phyloP scores from a whole-genome alignment of 1,140 invertebrate genomes.

The Venturia canescens region DNA sequence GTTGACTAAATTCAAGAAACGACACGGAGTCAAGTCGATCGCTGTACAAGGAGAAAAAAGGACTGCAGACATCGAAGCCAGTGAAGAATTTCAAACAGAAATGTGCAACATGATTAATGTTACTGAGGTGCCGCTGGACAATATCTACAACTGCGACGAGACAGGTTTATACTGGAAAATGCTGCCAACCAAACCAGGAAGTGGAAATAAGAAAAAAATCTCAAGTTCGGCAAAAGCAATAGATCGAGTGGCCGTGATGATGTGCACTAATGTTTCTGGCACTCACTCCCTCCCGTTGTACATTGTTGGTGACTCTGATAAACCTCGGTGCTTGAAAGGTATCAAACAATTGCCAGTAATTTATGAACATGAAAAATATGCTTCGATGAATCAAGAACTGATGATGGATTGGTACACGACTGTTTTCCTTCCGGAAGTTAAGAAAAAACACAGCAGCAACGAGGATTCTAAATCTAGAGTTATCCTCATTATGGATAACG shows the following conservation, averaged over 20 bases:
- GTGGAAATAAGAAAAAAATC: conserved; percentile 60
- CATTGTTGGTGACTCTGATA: conserved; percentile 43
- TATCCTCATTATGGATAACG: neutral
- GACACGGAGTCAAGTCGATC: conserved; percentile 62
- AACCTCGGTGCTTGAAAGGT: conserved; percentile 43
- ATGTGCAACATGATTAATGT: conserved; percentile 22
- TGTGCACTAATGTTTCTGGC: conserved; percentile 42
- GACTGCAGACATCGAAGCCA: conserved; percentile 41
- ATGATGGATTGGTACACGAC: conserved; percentile 49
- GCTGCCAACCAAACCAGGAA: conserved; percentile 63
- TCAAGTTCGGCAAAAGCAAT: conserved; percentile 14
- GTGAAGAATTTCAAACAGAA: conserved; percentile 39
- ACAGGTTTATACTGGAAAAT: conserved; percentile 70
- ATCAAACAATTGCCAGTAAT: conserved; percentile 26
- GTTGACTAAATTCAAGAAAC: conserved; percentile 63
- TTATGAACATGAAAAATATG: conserved; percentile 39
- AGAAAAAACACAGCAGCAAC: conserved; percentile 29
- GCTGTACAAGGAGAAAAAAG: conserved; percentile 49
- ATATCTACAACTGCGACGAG: conserved; percentile 72
- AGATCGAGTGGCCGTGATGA: conserved; percentile 36
- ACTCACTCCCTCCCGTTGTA: conserved; percentile 41
- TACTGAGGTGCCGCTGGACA: conserved; percentile 41
- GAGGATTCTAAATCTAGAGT: neutral
- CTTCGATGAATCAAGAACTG: conserved; percentile 45
- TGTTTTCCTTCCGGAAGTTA: conserved; percentile 39